Conservation (phyloP, 2,113 vertebrate species). For the Trichomycterus rosablanca region DNA sequence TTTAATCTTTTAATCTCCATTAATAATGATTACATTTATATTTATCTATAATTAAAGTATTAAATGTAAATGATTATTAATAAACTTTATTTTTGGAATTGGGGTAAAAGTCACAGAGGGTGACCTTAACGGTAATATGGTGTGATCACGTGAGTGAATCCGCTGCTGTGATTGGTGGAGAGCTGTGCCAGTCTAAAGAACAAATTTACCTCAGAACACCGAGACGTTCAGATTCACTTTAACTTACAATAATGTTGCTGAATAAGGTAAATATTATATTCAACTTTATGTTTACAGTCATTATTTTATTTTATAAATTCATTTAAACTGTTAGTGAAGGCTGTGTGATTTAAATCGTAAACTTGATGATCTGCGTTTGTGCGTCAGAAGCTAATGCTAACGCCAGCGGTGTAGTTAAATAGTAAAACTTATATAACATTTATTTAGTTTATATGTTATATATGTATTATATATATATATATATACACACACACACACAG, state of each 20-base stretch:
- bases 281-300: not conserved
- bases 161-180: slow-evolving; percentile 28
- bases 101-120: slow-evolving; percentile 31
- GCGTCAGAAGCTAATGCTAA: too few relatives aligned
- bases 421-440: too few relatives aligned
- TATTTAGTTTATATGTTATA: too few relatives aligned
- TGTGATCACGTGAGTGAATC: slow-evolving; percentile 19
- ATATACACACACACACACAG: too few relatives aligned
- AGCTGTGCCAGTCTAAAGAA: not conserved
- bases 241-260: slow-evolving; percentile 27
- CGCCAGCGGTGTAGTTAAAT: too few relatives aligned
- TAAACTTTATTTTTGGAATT: slow-evolving; percentile 22
- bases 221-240: not conserved
- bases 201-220: not conserved
- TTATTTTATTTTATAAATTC: too few relatives aligned
- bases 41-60: too few relatives aligned
- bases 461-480: too few relatives aligned
- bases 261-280: slow-evolving; percentile 38
- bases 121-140: accelerated
- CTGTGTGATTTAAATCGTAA: not conserved
- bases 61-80: too few relatives aligned
- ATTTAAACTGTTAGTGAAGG: not conserved
- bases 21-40: too few relatives aligned
- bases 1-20: too few relatives aligned
- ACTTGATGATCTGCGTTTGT: too few relatives aligned